Evolutionary conservation across 2,113 vertebrate species (phyloP).

Genomic region (Glareola pratincola): DNA sequence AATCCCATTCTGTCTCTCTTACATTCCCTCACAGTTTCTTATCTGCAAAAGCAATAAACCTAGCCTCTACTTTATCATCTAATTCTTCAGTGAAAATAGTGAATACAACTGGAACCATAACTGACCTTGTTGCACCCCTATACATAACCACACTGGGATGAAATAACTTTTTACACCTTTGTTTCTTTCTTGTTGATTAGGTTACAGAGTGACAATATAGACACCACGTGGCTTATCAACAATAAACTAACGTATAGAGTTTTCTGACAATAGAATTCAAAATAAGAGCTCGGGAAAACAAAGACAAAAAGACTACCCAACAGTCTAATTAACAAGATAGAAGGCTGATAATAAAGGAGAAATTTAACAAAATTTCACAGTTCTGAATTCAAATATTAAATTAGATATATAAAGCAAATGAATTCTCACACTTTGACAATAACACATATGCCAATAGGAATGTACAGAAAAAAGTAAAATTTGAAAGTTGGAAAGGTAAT

Average conservation of each 20-base stretch:
- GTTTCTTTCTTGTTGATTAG: background rate
- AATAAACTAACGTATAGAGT: background rate
- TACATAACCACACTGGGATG: background rate
- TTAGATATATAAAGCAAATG: background rate
- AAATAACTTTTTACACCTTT: background rate
- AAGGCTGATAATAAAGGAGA: background rate
- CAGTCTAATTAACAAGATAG: background rate
- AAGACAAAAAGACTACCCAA: background rate
- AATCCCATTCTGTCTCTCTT: background rate
- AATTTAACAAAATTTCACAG: background rate
- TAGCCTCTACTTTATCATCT: background rate
- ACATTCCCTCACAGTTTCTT: background rate
- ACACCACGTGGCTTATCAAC: background rate
- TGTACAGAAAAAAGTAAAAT: background rate
- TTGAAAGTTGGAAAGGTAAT: background rate
- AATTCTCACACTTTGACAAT: background rate
- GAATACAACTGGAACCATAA: background rate
- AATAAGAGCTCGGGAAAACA: background rate
- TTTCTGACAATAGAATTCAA: background rate
- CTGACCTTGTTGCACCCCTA: background rate
- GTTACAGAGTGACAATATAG: background rate
- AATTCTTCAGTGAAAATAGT: background rate
- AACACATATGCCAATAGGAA: fast-evolving
- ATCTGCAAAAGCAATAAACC: background rate
- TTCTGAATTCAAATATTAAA: background rate